A percentile compares a stretch with the other conserved stretches of the same genome.
These are phyloP conservation scores for Decapterus maruadsi DNA, from an alignment of 2,797 vertebrate genomes.

Conservation along the genomic window DNA sequence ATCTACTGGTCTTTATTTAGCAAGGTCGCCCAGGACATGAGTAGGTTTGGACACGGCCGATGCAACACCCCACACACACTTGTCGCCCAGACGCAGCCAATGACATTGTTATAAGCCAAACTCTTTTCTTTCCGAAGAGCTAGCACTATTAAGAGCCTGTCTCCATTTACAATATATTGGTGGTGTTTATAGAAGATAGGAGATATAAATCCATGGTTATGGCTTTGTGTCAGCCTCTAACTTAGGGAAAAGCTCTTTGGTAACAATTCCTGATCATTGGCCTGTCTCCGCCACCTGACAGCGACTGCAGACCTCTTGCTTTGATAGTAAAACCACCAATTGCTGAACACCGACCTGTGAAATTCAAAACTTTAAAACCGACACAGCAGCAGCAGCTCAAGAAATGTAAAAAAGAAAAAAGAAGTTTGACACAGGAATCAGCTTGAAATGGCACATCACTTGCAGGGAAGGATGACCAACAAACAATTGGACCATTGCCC, in stretches of 20 bases:
- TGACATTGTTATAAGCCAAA: constrained; percentile 62
- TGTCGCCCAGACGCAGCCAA: constrained; percentile 28
- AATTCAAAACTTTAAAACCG: constrained; percentile 58
- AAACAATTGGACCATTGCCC: constrained; percentile 53
- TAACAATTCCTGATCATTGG: constrained; percentile 49
- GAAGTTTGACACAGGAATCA: constrained; percentile 32
- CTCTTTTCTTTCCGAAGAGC: constrained; percentile 51
- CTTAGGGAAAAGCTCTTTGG: constrained; percentile 47
- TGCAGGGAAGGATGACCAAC: constrained; percentile 45
- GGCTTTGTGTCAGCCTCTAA: constrained; percentile 51
- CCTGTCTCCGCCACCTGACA: constrained; percentile 32
- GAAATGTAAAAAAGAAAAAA: constrained; percentile 22
- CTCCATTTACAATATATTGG: constrained; percentile 71
- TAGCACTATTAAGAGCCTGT: constrained; percentile 61
- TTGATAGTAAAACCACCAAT: constrained; percentile 51
- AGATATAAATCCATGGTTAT: constrained; percentile 73
- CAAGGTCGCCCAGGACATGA: constrained; percentile 78
- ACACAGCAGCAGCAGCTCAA: constrained; percentile 1
- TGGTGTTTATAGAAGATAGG: constrained; percentile 70
- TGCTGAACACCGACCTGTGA: constrained; percentile 45
- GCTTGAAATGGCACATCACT: constrained; percentile 43
- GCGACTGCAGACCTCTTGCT: constrained; percentile 38
- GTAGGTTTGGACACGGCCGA: constrained; percentile 57
- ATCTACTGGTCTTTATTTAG: constrained; percentile 78
- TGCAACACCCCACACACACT: constrained; percentile 12